These are phyloP conservation scores for Poliocrania exsul DNA, from an alignment of 2,797 vertebrate genomes.

Conservation along the genomic window DNA sequence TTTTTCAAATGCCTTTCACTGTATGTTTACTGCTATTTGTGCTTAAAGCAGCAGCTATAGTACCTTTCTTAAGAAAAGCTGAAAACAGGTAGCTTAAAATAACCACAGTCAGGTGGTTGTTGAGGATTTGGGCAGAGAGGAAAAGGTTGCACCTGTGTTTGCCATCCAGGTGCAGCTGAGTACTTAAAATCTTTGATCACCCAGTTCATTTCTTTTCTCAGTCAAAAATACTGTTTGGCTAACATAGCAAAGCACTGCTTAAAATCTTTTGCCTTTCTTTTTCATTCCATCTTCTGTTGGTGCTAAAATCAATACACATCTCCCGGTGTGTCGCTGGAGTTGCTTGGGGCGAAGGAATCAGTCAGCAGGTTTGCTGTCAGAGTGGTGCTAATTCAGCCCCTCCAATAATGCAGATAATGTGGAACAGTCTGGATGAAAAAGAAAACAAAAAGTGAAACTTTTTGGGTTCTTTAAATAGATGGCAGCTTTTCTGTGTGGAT, in stretches of 20 bases:
- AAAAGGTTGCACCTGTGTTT: neutral
- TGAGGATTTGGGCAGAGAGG: neutral
- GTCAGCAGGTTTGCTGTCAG: conserved; percentile 12
- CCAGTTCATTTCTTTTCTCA: neutral
- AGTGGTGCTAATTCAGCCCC: conserved; percentile 33
- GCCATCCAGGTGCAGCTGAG: neutral
- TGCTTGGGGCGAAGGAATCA: conserved; percentile 6
- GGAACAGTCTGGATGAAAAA: neutral
- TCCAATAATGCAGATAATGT: neutral
- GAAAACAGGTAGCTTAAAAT: neutral
- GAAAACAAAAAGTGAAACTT: neutral
- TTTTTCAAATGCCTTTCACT: neutral
- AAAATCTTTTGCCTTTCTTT: neutral
- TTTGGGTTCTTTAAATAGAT: neutral
- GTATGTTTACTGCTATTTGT: neutral
- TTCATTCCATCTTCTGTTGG: neutral
- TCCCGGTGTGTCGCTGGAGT: neutral
- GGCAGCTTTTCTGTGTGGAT: neutral
- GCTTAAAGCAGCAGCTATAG: neutral
- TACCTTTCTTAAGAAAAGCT: neutral
- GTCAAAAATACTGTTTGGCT: neutral
- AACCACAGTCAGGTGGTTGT: neutral
- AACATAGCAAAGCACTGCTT: neutral
- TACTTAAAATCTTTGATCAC: neutral
- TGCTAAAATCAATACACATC: conserved; percentile 3